phyloP scores from a whole-genome alignment of 2,113 vertebrate species.

The Actenoides hombroni region DNA sequence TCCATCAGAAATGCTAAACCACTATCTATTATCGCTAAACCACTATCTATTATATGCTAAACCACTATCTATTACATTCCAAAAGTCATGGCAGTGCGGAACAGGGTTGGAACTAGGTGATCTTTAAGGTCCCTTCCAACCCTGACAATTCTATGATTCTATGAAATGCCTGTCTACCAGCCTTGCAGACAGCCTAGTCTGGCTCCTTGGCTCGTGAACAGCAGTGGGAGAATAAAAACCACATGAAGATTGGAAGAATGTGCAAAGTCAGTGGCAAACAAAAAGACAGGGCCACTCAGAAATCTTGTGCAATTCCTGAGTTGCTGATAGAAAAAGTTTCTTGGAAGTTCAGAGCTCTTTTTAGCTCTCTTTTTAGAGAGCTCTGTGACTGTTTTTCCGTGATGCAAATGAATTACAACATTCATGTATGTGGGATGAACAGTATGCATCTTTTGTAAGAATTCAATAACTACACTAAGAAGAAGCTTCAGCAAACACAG shows the following conservation, averaged over 20 bases:
- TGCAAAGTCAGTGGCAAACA: slow-evolving; percentile 31
- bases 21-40: too few species aligned
- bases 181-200: not conserved
- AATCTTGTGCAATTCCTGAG: not conserved
- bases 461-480: not conserved
- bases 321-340: not conserved
- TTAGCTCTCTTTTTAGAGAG: not conserved
- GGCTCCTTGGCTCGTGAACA: not conserved
- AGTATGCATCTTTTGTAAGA: not conserved
- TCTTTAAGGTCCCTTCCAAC: too few species aligned
- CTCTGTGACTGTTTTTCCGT: not conserved
- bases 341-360: not conserved
- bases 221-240: slow-evolving; percentile 35
- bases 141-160: too few species aligned
- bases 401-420: not conserved
- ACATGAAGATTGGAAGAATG: slow-evolving; percentile 33
- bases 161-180: not conserved
- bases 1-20: not conserved
- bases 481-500: not conserved
- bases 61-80: too few species aligned
- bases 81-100: too few species aligned
- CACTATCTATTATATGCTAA: too few species aligned
- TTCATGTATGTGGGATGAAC: not conserved
- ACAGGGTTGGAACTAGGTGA: too few species aligned
- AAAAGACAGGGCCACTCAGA: not conserved